Evolutionary conservation across 2,888 invertebrate species (phyloP), one percentile per base, ranked within the genome.

Genomic region (Apotomis capreana): DNA sequence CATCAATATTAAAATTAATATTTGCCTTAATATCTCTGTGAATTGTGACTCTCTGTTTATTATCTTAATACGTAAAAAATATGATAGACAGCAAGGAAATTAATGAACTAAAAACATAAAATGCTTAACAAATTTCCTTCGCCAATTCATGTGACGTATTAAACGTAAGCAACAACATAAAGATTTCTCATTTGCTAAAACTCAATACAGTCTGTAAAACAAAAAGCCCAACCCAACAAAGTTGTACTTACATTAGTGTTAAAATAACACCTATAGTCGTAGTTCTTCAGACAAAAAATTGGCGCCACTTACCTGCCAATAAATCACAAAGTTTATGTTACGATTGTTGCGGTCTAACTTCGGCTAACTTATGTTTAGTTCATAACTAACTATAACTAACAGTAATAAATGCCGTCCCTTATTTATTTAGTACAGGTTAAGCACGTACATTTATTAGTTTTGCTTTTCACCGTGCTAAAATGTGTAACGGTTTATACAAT

Each of bases 311-410:
- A 49, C 49, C n/a, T 15, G 13, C 13, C 37, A 68, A 58, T 68
- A 68, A 51, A 2, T 59, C 12, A 40, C 46, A 51, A 57, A 26
- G 55, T 65, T 65, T 65, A 65, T 46, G 65, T 44, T 55, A 57
- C 46, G n/a, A 57, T 65, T 36, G 57, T 69, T 63, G 55, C 49
- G 55, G 15, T 40, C 40, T 69, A 55, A 55, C 55, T 62, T 55
- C 57, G 57, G 15, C 13, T n/a, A 57, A 51, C 37, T 40, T 40
- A 40, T 15, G 57, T 69, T 60, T 40, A 49, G 62, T 62, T 51
- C 62, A 63, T 63, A 69, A 69, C 57, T 57, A 55, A 57, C 37
- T 12, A 62, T n/a, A 46, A 69, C 69, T 55, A 40, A 59, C 51
- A 40, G 8, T 40, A 15, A 51, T 69, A 51, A 62, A 69, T 57